Evolutionary conservation across 1,140 invertebrate species (phyloP).

Genomic region (Brachionus sp.): DNA sequence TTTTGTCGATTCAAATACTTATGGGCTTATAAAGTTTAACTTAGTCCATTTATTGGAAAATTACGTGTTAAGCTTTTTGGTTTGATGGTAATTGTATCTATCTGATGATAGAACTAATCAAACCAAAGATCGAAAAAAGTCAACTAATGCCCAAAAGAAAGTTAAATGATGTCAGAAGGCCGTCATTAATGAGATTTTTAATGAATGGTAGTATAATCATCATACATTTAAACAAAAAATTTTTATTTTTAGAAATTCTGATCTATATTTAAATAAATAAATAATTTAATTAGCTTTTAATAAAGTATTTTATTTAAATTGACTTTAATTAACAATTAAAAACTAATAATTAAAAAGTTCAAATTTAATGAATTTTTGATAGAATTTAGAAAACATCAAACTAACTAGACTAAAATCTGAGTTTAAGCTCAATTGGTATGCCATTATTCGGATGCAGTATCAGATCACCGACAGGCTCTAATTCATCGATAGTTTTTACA

Average conservation of each 20-base stretch:
- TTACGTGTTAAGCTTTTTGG: neutral
- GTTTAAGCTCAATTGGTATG: slow-evolving; percentile 54
- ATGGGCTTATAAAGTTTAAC: neutral
- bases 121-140: neutral
- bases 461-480: slow-evolving; percentile 56
- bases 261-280: neutral
- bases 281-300: neutral
- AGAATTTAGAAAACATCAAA: neutral
- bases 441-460: slow-evolving; percentile 57
- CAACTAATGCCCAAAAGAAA: neutral
- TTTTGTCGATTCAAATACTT: neutral
- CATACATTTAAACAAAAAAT: neutral
- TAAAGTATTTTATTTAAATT: neutral
- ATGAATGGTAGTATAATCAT: slow-evolving; percentile 37
- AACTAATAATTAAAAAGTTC: neutral
- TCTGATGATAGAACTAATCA: neutral
- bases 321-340: neutral
- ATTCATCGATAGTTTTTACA: slow-evolving; percentile 52
- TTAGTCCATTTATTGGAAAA: neutral
- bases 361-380: neutral
- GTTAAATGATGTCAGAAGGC: slow-evolving; percentile 30
- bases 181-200: slow-evolving; percentile 22
- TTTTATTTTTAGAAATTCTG: neutral
- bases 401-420: slow-evolving; percentile 53
- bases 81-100: neutral